phyloP scores from a whole-genome alignment of 2,797 vertebrate genomes.

The Hoplostethus mediterraneus region DNA sequence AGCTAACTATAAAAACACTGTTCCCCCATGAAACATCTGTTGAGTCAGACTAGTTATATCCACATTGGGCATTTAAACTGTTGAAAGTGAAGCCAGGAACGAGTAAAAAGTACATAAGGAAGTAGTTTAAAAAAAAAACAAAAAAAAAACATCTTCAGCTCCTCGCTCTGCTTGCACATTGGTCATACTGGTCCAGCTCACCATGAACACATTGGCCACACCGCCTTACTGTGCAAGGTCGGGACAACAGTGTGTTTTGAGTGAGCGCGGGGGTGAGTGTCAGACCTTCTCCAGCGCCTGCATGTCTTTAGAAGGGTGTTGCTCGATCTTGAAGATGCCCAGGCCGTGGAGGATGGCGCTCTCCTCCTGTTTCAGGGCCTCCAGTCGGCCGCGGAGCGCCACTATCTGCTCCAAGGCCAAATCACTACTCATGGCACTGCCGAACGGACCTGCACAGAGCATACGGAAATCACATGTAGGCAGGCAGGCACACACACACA shows the following conservation, averaged over 20 bases:
- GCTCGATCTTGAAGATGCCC: constrained; percentile 88
- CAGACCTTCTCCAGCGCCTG: constrained; percentile 88
- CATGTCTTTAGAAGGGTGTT: constrained; percentile 83
- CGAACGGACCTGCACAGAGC: constrained; percentile 84
- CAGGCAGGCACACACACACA: not conserved
- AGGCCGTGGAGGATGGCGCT: constrained; percentile 79
- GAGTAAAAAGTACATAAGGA: not conserved
- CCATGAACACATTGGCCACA: not conserved
- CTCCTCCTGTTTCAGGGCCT: constrained; percentile 86
- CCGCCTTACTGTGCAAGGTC: constrained; percentile 4
- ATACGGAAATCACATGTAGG: not conserved
- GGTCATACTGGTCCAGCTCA: not conserved
- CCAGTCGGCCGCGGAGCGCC: constrained; percentile 74
- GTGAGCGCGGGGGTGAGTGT: not conserved
- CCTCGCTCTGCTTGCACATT: not conserved
- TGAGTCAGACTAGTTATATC: constrained; percentile 34
- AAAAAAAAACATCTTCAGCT: not conserved
- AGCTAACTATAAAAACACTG: not conserved
- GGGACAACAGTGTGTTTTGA: constrained; percentile 5
- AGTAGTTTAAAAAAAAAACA: not conserved
- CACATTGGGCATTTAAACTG: constrained; percentile 9
- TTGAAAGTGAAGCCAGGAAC: constrained; percentile 9
- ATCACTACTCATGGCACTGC: constrained; percentile 71
- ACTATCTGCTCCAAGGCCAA: constrained; percentile 82
- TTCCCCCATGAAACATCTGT: constrained; percentile 22